These are phyloP conservation scores for Perizoma flavofasciatum DNA, from an alignment of 2,888 invertebrate genomes.

Conservation along the genomic window DNA sequence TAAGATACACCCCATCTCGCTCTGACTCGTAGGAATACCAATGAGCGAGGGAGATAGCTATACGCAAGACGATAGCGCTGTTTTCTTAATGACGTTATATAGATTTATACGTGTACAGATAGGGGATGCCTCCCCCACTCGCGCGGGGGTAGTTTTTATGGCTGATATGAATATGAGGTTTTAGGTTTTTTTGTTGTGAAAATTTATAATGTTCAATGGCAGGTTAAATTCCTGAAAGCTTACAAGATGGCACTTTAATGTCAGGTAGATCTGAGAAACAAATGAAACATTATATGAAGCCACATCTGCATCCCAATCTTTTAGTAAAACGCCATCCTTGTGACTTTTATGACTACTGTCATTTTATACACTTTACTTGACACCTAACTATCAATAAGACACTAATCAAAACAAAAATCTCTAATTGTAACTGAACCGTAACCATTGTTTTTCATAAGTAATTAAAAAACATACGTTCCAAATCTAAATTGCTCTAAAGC, in stretches of 20 bases:
- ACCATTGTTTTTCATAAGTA: slow-evolving; percentile 9
- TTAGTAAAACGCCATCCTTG: too few relatives aligned
- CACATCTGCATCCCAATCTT: too few relatives aligned
- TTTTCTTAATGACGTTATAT: slow-evolving; percentile 82
- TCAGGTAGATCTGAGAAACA: too few relatives aligned
- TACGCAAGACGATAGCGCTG: slow-evolving; percentile 73
- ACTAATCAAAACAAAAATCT: too few relatives aligned
- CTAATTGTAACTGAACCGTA: too few relatives aligned
- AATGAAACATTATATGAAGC: too few relatives aligned
- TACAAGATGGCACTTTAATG: too few relatives aligned
- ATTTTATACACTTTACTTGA: too few relatives aligned
- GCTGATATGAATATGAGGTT: slow-evolving; percentile 33
- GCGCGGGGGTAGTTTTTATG: slow-evolving; percentile 66
- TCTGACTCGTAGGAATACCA: slow-evolving; percentile 50
- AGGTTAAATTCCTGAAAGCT: too few relatives aligned
- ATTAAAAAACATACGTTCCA: slow-evolving; percentile 62
- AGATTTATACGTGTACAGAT: slow-evolving; percentile 78
- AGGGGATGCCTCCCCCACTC: slow-evolving; percentile 51
- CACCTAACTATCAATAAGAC: too few relatives aligned
- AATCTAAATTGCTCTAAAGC: slow-evolving; percentile 58
- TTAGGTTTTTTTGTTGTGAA: slow-evolving; percentile 14
- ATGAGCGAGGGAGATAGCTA: slow-evolving; percentile 62
- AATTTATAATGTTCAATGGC: not conserved
- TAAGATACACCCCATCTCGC: slow-evolving; percentile 65
- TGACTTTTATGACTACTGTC: too few relatives aligned